Conservation (phyloP, 2,888 invertebrate genomes). For the Cylloceria caligata region DNA sequence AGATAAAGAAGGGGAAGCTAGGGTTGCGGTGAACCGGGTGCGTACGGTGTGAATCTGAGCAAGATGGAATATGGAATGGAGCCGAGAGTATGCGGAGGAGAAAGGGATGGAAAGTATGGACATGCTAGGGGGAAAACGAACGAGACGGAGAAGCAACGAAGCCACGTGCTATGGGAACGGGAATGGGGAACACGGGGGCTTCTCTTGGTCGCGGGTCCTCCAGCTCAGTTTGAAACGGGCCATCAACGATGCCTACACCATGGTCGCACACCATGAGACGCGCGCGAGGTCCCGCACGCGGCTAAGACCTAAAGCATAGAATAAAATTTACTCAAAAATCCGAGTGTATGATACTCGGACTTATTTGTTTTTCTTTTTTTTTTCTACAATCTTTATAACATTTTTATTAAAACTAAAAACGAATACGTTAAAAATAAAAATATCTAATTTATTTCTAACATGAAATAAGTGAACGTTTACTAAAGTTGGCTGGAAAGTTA, state of each 20-base stretch:
- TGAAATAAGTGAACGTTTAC: not conserved
- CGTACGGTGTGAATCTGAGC: slow-evolving; percentile 43
- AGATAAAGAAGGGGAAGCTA: slow-evolving; percentile 48
- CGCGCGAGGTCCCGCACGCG: slow-evolving; percentile 63
- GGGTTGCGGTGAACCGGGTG: slow-evolving; percentile 65
- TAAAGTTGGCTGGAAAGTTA: not conserved
- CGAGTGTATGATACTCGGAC: not conserved
- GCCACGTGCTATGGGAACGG: slow-evolving; percentile 83
- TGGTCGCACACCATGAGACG: slow-evolving; percentile 77
- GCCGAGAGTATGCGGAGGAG: slow-evolving; percentile 23
- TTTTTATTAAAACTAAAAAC: not conserved
- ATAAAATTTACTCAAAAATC: not conserved
- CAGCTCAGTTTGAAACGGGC: slow-evolving; percentile 82
- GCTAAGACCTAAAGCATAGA: slow-evolving; percentile 17
- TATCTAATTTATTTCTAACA: not conserved
- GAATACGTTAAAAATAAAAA: not conserved
- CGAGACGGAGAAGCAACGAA: slow-evolving; percentile 66
- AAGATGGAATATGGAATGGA: slow-evolving; percentile 42
- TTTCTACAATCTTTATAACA: not conserved
- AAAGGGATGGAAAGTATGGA: slow-evolving; percentile 59
- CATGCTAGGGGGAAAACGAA: slow-evolving; percentile 62
- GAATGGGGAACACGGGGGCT: slow-evolving; percentile 78
- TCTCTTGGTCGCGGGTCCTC: slow-evolving; percentile 69
- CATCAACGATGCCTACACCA: slow-evolving; percentile 83
- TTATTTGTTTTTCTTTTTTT: too few relatives aligned